Conservation (phyloP, 2,797 vertebrate genomes). For the Sebastes minor region DNA sequence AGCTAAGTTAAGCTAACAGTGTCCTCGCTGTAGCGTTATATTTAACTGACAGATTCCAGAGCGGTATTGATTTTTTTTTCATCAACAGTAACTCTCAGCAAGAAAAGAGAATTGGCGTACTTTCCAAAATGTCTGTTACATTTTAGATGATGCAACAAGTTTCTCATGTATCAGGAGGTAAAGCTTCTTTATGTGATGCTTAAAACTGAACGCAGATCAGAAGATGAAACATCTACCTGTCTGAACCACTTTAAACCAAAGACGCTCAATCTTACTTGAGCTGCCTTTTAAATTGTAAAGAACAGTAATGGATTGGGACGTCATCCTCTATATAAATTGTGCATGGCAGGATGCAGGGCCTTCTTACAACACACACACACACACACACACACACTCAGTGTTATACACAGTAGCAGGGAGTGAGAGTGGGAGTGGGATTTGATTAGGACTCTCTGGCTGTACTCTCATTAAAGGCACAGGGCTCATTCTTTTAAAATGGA, state of each 20-base stretch:
- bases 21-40: background rate
- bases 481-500: background rate
- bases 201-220: background rate
- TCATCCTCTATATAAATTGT: background rate
- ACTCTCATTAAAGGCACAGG: background rate
- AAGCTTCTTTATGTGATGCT: background rate
- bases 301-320: background rate
- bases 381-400: background rate
- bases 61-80: background rate
- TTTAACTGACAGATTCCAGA: background rate
- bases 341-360: background rate
- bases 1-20: background rate
- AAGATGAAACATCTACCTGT: background rate
- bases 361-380: slow-evolving; percentile 20
- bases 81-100: background rate
- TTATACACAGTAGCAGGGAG: background rate
- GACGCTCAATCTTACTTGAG: background rate
- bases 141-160: background rate
- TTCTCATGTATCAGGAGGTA: background rate
- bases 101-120: background rate
- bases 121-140: background rate
- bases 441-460: background rate
- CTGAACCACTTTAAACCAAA: background rate
- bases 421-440: background rate
- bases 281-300: background rate